Conservation (phyloP, 2,113 vertebrate genomes). For the Paradisaea rubra region DNA sequence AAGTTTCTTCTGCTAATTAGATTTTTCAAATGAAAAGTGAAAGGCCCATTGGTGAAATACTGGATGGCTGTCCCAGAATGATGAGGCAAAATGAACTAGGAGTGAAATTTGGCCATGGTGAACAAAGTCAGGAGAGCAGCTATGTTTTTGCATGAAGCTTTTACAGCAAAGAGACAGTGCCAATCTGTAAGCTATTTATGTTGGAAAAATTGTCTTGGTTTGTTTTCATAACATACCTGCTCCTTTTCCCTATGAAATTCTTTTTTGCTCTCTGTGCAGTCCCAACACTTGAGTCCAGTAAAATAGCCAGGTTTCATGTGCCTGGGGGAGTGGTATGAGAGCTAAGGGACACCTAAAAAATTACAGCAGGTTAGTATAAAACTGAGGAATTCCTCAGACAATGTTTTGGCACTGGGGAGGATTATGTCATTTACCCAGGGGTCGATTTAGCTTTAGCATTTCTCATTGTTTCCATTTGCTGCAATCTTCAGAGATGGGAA, state of each 20-base stretch:
- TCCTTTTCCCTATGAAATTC: neutral
- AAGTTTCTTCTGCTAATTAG: neutral
- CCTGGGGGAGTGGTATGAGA: neutral
- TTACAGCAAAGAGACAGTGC: neutral
- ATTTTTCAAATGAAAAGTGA: neutral
- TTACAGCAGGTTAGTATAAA: conserved; percentile 41
- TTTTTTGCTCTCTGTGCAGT: neutral
- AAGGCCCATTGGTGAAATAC: neutral
- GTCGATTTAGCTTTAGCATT: conserved; percentile 1
- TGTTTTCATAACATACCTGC: neutral
- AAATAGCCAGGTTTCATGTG: neutral
- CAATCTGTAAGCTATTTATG: neutral
- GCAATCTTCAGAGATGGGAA: neutral
- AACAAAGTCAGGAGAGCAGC: neutral
- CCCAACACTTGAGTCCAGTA: neutral
- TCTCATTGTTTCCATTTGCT: conserved; percentile 53
- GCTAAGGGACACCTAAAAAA: conserved; percentile 37
- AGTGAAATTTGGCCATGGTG: neutral
- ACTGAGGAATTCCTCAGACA: conserved; percentile 31
- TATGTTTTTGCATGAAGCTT: neutral
- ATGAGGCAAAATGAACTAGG: neutral
- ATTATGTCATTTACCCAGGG: conserved; percentile 50
- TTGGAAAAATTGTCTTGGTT: neutral
- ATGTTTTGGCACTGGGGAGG: conserved; percentile 6
- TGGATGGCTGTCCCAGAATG: neutral